Conservation (phyloP, 2,797 vertebrate genomes). For the Bryconaethiops microstoma region DNA sequence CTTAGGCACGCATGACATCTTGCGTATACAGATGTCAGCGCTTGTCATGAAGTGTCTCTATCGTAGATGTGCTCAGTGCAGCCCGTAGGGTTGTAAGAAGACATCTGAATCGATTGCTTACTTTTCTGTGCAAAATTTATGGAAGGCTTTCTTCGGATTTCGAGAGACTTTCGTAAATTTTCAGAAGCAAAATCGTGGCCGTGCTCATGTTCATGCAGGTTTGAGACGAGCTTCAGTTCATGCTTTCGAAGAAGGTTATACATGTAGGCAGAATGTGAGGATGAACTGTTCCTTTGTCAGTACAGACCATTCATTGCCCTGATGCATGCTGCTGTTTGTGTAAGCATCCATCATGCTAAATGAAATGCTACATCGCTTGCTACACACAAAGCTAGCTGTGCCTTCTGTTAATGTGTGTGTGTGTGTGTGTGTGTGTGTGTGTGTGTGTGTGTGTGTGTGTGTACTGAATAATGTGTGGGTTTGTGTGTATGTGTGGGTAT, state of each 20-base stretch:
- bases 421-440: slow-evolving; percentile 59
- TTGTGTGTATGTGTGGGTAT: no score
- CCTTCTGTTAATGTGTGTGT: slow-evolving; percentile 15
- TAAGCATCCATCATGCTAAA: not conserved
- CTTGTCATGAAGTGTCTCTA: slow-evolving; percentile 24
- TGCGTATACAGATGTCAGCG: slow-evolving; percentile 65
- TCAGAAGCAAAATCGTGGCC: not conserved
- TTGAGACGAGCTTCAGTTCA: not conserved
- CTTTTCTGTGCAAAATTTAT: slow-evolving; percentile 58
- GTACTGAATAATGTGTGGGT: no score
- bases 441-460: slow-evolving; percentile 45
- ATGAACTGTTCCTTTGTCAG: not conserved
- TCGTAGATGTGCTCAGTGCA: slow-evolving; percentile 23
- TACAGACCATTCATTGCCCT: not conserved
- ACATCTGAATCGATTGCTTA: slow-evolving; percentile 55
- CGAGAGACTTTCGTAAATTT: slow-evolving; percentile 60
- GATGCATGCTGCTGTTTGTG: slow-evolving; percentile 32
- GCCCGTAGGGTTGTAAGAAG: slow-evolving; percentile 49
- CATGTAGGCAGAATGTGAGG: not conserved
- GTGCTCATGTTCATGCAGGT: slow-evolving; percentile 1
- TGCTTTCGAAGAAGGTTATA: not conserved
- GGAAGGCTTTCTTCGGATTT: slow-evolving; percentile 47
- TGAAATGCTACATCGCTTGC: not conserved
- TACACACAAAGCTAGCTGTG: not conserved
- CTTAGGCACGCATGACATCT: slow-evolving; percentile 70